A percentile compares a stretch with the other conserved stretches of the same genome.
These are phyloP conservation scores for Drosophila trichaetosa DNA, from an alignment of 2,888 invertebrate genomes.

Conservation along the genomic window DNA sequence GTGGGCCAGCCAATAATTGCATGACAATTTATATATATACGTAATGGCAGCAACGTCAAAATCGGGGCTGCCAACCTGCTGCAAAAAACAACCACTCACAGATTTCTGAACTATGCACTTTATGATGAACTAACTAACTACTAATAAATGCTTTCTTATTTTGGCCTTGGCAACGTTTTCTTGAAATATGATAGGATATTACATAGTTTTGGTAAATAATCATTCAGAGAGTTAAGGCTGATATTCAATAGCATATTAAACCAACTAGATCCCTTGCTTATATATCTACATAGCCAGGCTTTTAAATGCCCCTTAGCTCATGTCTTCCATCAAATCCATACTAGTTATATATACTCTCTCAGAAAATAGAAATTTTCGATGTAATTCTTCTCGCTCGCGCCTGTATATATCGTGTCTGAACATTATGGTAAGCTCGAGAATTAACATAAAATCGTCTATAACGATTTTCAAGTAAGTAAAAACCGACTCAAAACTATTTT, in stretches of 20 bases:
- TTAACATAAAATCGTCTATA: background rate
- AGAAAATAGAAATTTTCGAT: constrained; percentile 56
- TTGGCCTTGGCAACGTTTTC: constrained; percentile 53
- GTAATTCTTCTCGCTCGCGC: constrained; percentile 78
- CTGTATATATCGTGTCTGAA: constrained; percentile 66
- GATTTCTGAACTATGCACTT: constrained; percentile 30
- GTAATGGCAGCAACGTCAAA: constrained; percentile 13
- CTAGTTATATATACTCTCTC: background rate
- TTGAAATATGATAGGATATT: constrained; percentile 50
- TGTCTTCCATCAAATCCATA: constrained; percentile 67
- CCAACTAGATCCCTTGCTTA: background rate
- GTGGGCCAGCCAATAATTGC: constrained; percentile 41
- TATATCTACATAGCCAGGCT: constrained; percentile 49
- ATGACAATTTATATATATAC: constrained; percentile 25
- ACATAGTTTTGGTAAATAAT: background rate
- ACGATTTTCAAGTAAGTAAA: constrained; percentile 43
- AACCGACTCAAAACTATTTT: background rate
- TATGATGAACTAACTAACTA: constrained; percentile 23
- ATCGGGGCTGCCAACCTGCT: constrained; percentile 35
- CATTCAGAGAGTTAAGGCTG: background rate
- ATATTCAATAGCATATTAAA: background rate
- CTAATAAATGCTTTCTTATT: constrained; percentile 27
- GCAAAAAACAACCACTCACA: constrained; percentile 14
- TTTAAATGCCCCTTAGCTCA: constrained; percentile 43
- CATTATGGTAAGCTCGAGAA: constrained; percentile 61